phyloP scores from a whole-genome alignment of 2,797 vertebrate genomes.

The Meriones psammophilus region DNA sequence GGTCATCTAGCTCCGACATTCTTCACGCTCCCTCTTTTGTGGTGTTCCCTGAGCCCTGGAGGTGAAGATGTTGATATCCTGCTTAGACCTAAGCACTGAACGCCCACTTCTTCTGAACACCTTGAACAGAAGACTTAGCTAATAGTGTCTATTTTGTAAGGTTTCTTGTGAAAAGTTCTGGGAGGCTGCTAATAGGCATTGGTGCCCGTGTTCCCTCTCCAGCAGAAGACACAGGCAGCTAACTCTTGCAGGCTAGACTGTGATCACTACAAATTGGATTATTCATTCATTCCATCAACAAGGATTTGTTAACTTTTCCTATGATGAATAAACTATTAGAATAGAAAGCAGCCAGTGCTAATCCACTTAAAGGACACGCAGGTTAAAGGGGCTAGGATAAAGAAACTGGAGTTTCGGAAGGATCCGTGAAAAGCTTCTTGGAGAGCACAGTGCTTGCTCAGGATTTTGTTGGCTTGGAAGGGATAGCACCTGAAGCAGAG shows the following conservation, averaged over 20 bases:
- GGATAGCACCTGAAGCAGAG: background rate
- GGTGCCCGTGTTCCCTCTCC: slow-evolving; percentile 5
- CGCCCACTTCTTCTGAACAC: background rate
- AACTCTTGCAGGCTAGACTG: slow-evolving; percentile 10
- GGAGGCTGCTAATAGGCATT: background rate
- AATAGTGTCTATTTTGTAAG: background rate
- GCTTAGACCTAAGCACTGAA: background rate
- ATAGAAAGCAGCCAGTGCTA: background rate
- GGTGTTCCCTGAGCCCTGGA: background rate
- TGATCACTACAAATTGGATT: background rate
- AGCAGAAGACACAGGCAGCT: background rate
- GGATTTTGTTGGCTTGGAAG: background rate
- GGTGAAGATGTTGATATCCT: background rate
- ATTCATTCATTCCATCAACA: slow-evolving; percentile 12
- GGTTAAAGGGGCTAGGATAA: background rate
- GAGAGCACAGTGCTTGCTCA: background rate
- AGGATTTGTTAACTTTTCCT: slow-evolving; percentile 7
- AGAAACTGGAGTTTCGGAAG: slow-evolving; percentile 4
- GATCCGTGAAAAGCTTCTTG: background rate
- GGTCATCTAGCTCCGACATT: too few relatives aligned
- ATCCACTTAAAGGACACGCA: background rate
- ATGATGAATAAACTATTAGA: background rate
- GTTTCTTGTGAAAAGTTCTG: slow-evolving; percentile 6
- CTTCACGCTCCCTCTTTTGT: background rate
- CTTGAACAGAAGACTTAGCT: background rate